Conservation (phyloP, 2,888 invertebrate genomes). For the Dryadula phaetusa region DNA sequence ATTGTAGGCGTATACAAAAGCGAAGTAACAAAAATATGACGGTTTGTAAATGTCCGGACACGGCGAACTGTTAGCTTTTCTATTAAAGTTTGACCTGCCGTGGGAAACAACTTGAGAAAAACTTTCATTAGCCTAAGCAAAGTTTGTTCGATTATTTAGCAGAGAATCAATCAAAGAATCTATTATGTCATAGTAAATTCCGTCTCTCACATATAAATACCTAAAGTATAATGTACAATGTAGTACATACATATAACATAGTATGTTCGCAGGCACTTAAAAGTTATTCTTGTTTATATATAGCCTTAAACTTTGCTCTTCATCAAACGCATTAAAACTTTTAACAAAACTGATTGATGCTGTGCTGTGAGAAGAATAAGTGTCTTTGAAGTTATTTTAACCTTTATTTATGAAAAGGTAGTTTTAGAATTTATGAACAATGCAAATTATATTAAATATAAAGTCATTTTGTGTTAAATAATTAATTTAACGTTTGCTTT, state of each 20-base stretch:
- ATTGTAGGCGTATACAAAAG: conserved; percentile 14
- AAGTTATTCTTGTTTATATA: conserved; percentile 16
- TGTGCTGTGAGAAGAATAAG: background rate
- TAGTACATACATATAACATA: conserved; percentile 16
- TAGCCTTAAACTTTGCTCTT: conserved; percentile 35
- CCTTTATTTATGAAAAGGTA: conserved; percentile 1
- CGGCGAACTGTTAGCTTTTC: conserved; percentile 39
- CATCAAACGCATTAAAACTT: conserved; percentile 20
- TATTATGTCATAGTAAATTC: conserved; percentile 20
- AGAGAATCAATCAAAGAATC: conserved; percentile 18
- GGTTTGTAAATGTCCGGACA: conserved; percentile 34
- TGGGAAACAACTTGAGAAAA: conserved; percentile 32
- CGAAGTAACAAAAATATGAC: conserved; percentile 21
- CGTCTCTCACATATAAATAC: conserved; percentile 10
- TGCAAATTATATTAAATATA: conserved; percentile 17
- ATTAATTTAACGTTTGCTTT: background rate
- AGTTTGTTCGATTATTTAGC: conserved; percentile 32
- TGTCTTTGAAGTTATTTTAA: conserved; percentile 7
- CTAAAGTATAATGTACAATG: conserved; percentile 1
- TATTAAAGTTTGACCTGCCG: conserved; percentile 37
- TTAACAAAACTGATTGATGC: conserved; percentile 21
- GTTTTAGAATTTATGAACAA: background rate
- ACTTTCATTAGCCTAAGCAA: conserved; percentile 14
- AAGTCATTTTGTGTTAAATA: too few relatives aligned
- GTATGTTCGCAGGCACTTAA: conserved; percentile 15